A percentile compares a stretch with the other conserved stretches of the same genome.
Conservation (phyloP, 1,140 invertebrate species). For the Lepidostoma basale region DNA sequence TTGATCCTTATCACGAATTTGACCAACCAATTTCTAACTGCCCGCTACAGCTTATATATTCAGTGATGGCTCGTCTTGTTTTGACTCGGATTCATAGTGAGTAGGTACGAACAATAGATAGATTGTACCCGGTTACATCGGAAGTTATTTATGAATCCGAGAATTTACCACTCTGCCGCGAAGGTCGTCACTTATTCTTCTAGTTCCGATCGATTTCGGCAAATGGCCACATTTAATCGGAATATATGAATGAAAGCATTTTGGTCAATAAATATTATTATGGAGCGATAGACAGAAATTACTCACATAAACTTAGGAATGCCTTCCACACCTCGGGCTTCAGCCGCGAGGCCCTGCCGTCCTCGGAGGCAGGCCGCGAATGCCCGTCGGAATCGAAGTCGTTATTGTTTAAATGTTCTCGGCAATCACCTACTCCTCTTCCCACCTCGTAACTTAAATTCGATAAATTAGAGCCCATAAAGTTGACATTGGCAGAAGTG, state of each 20-base stretch:
- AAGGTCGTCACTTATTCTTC: neutral
- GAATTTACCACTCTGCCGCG: neutral
- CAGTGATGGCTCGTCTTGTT: too few species aligned
- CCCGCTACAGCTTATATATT: too few species aligned
- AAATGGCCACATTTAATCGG: too few species aligned
- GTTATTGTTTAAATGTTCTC: constrained; percentile 32
- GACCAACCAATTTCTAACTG: too few species aligned
- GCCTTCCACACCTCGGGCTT: constrained; percentile 62
- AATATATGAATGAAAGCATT: too few species aligned
- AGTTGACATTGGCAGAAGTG: constrained; percentile 56
- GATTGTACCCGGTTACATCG: too few species aligned
- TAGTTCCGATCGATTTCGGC: too few species aligned
- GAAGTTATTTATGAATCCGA: neutral
- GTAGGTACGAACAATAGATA: too few species aligned
- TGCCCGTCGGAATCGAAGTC: constrained; percentile 52
- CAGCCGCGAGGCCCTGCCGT: constrained; percentile 57
- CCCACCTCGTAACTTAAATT: constrained; percentile 59
- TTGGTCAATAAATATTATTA: neutral
- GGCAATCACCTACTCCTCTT: constrained; percentile 46
- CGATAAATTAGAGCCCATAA: constrained; percentile 57
- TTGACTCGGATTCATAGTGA: too few species aligned
- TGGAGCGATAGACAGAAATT: neutral
- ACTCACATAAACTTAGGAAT: constrained; percentile 58
- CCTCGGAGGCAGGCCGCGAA: constrained; percentile 50
- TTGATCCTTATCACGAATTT: too few species aligned